Base-by-base conservation (phyloP, 1,140 invertebrate genomes). In the Andricus grossulariae region DNA sequence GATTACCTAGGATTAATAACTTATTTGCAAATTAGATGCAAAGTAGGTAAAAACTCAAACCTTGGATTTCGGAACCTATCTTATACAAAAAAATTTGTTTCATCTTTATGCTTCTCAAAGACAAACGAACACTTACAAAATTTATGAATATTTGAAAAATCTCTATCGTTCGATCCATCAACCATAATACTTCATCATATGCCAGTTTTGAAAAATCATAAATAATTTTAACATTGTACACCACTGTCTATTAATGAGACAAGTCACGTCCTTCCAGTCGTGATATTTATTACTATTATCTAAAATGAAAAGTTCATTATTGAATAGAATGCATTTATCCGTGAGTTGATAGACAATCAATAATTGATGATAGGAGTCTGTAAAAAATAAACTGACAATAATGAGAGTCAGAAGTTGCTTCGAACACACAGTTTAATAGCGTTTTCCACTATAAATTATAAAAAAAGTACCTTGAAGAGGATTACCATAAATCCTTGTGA, bases 361-460 rank as follows among this genome's bases (percentile, higher is more conserved):
- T 55, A 55, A 54, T 54, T 54, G 52, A 54, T 54, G 18, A 18
- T 54, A 10, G 52, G n/a, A n/a, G 52, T 54, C 18, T 18, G n/a
- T 18, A n/a, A 54, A 54, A 52, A 52, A 52, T n/a, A 18, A 18
- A 54, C 10, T 54, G 6, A 10, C 16, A 54, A 54, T 54, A 54
- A 54, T 54, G 52, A 54, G 52, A 54, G 18, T 54, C 52, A 54
- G 10, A 1, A 54, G 52, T 54, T 8, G 16, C 52, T 54, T 54
- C 18, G 19, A 5, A 54, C 11, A 10, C 18, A 11, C 1, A 15
- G 51, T 54, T 54, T 54, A 18, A 54, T 54, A 54, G 16, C 16
- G 8, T 54, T 54, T 54, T 54, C 51, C n/a, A 52, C 51, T 16
- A 54, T 54, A 54, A 54, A 54, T 54, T 54, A 54, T 54, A 10